phyloP scores from a whole-genome alignment of 2,888 invertebrate species.

The Drosophila anceps region DNA sequence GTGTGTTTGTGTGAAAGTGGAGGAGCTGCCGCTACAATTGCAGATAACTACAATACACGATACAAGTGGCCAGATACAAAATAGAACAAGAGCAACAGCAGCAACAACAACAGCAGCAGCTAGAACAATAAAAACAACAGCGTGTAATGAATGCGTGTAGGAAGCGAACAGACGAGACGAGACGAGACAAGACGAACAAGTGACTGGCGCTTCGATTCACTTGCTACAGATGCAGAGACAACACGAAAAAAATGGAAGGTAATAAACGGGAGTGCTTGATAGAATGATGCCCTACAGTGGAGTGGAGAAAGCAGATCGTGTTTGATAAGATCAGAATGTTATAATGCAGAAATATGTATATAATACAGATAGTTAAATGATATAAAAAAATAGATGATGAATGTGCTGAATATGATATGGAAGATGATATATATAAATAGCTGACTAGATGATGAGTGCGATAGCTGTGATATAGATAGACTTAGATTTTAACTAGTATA shows the following conservation, averaged over 20 bases:
- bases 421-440: no score
- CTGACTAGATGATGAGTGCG: no score
- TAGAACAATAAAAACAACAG: slow-evolving; percentile 28
- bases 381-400: not conserved
- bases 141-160: slow-evolving; percentile 61
- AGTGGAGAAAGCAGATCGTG: not conserved
- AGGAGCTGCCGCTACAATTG: slow-evolving; percentile 50
- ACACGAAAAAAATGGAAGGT: slow-evolving; percentile 2
- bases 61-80: slow-evolving; percentile 76
- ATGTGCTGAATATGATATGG: not conserved
- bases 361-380: not conserved
- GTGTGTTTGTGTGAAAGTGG: slow-evolving; percentile 55
- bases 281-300: slow-evolving; percentile 16
- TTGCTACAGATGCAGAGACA: slow-evolving; percentile 18
- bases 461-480: no score
- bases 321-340: not conserved
- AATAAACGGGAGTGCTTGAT: slow-evolving; percentile 16
- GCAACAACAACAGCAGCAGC: slow-evolving; percentile 28
- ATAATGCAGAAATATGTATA: not conserved
- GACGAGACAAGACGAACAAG: slow-evolving; percentile 7
- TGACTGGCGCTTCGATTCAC: slow-evolving; percentile 46
- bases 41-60: slow-evolving; percentile 67
- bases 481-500: no score
- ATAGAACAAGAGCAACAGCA: slow-evolving; percentile 48
- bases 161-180: slow-evolving; percentile 37